Evolutionary conservation across 2,113 vertebrate genomes (phyloP).

Genomic region (Tiliqua scincoides): DNA sequence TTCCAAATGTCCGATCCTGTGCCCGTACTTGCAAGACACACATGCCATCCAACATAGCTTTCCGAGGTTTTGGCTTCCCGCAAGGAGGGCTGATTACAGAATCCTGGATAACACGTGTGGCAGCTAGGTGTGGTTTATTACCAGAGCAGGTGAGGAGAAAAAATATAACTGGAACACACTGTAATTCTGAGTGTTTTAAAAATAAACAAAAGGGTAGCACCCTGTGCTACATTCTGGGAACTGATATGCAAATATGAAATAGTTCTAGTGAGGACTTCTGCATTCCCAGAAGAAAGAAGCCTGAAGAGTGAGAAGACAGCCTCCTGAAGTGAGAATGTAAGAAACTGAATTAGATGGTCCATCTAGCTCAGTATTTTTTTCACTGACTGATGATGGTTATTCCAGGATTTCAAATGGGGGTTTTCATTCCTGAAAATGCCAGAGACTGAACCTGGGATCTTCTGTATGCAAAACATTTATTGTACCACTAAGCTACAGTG

Average conservation of each 20-base stretch:
- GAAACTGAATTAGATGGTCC: too few relatives aligned
- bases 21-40: constrained; percentile 80
- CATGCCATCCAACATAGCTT: constrained; percentile 84
- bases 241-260: background rate
- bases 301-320: too few relatives aligned
- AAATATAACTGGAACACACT: background rate
- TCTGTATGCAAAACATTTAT: too few relatives aligned
- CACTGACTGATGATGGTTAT: too few relatives aligned
- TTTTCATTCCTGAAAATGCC: too few relatives aligned
- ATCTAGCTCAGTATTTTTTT: too few relatives aligned
- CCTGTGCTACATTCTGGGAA: background rate
- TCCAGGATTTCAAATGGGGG: too few relatives aligned
- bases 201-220: background rate
- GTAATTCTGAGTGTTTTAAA: background rate
- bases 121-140: constrained; percentile 72
- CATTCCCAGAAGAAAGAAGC: background rate
- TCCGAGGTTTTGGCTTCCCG: constrained; percentile 86
- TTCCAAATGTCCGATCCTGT: constrained; percentile 79
- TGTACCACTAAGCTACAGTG: too few relatives aligned
- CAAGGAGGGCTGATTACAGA: constrained; percentile 80
- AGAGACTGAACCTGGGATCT: too few relatives aligned
- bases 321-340: background rate
- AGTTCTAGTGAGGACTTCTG: background rate
- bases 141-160: constrained; percentile 76
- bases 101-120: constrained; percentile 80